Percentiles rank a stretch among this genome's conserved stretches.
Conservation (phyloP, 2,888 invertebrate genomes). For the Chrysina gloriosa region DNA sequence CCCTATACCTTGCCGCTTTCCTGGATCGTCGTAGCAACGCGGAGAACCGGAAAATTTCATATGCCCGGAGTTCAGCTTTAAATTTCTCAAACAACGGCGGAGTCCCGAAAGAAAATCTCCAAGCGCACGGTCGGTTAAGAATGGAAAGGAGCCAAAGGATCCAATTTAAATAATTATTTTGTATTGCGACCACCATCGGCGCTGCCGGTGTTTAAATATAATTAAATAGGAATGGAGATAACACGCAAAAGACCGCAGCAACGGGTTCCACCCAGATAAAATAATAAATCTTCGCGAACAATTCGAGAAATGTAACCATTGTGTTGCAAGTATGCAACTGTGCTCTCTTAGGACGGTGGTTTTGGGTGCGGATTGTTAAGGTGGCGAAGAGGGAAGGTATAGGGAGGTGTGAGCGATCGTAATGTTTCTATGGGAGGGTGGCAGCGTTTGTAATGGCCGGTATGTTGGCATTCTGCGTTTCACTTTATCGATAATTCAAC, state of each 20-base stretch:
- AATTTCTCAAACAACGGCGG: constrained; percentile 17
- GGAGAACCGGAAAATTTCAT: constrained; percentile 17
- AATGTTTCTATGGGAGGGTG: constrained; percentile 1
- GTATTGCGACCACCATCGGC: constrained; percentile 11
- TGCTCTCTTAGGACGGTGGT: constrained; percentile 20
- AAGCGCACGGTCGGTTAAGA: not conserved
- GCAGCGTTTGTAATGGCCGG: constrained; percentile 31
- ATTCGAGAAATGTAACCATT: constrained; percentile 43
- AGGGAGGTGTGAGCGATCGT: constrained; percentile 8
- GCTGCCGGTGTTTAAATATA: constrained; percentile 39
- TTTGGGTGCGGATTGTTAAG: not conserved
- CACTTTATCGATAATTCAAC: constrained; percentile 45
- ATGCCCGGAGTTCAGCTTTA: constrained; percentile 18
- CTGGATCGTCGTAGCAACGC: constrained; percentile 15
- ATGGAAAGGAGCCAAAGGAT: constrained; percentile 13
- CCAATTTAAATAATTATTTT: constrained; percentile 44
- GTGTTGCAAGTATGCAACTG: constrained; percentile 40
- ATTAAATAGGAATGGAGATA: constrained; percentile 42
- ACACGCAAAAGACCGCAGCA: constrained; percentile 37
- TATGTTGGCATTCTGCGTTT: constrained; percentile 44
- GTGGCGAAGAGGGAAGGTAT: not conserved
- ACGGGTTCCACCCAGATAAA: constrained; percentile 39
- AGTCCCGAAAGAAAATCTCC: not conserved
- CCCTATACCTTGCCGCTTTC: constrained; percentile 2
- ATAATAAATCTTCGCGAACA: constrained; percentile 43